Conservation (phyloP, 2,888 invertebrate species). For the Andricus curvator region DNA sequence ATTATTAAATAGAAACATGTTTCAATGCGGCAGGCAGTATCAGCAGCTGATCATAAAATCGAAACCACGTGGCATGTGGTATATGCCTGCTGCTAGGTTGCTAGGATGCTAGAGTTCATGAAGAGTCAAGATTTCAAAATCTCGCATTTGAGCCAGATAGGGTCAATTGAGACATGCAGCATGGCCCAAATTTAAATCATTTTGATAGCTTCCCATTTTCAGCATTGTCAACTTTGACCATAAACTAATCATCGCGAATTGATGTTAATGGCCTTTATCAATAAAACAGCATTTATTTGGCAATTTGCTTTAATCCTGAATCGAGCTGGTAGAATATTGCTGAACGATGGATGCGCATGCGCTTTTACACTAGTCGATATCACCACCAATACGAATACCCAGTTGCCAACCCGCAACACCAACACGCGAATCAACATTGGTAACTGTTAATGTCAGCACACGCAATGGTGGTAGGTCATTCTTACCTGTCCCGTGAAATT, state of each 20-base stretch:
- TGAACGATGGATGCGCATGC: slow-evolving; percentile 51
- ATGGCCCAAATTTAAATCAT: background rate
- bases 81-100: slow-evolving; percentile 21
- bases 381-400: slow-evolving; percentile 50
- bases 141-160: background rate
- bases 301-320: slow-evolving; percentile 51
- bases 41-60: slow-evolving; percentile 34
- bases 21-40: background rate
- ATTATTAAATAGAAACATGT: background rate
- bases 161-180: no score
- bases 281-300: slow-evolving; percentile 53
- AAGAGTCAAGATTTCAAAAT: background rate
- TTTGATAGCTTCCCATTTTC: background rate
- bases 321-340: slow-evolving; percentile 45
- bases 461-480: background rate
- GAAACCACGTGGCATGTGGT: slow-evolving; percentile 38
- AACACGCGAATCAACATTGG: slow-evolving; percentile 31
- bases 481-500: slow-evolving; percentile 17
- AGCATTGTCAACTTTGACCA: background rate
- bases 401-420: slow-evolving; percentile 53
- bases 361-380: slow-evolving; percentile 51
- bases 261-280: slow-evolving; percentile 44
- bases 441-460: slow-evolving; percentile 32
- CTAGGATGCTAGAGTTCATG: slow-evolving; percentile 19
- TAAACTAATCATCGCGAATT: background rate